Conservation (phyloP, 2,797 vertebrate genomes). For the Neoniphon sammara region DNA sequence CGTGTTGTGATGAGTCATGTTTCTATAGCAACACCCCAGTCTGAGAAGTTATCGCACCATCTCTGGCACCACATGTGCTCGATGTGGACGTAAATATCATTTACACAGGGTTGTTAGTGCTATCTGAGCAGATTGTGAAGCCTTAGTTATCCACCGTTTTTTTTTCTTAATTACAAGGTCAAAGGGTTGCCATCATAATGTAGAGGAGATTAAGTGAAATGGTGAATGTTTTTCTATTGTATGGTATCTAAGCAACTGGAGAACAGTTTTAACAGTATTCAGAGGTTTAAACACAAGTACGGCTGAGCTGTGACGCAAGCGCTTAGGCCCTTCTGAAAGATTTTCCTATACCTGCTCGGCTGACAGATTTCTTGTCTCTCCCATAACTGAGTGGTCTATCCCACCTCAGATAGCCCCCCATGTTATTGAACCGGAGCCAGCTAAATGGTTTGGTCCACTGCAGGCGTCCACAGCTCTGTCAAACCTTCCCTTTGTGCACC, state of each 20-base stretch:
- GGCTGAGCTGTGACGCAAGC: background rate
- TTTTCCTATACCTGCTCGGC: background rate
- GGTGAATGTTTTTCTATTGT: background rate
- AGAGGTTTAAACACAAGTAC: background rate
- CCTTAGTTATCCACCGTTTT: conserved; percentile 35
- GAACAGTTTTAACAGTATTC: conserved; percentile 1
- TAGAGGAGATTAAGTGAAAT: conserved; percentile 1
- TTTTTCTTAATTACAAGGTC: background rate
- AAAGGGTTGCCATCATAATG: background rate
- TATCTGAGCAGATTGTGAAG: conserved; percentile 29
- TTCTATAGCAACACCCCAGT: conserved; percentile 80
- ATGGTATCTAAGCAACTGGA: conserved; percentile 4
- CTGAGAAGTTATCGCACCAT: conserved; percentile 76
- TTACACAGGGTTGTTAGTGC: conserved; percentile 48
- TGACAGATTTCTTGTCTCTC: conserved; percentile 1
- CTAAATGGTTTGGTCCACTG: conserved; percentile 54
- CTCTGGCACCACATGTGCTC: conserved; percentile 66
- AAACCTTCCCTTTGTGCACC: conserved; percentile 74
- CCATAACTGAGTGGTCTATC: conserved; percentile 8
- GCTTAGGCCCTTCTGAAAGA: background rate
- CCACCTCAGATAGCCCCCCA: conserved; percentile 7
- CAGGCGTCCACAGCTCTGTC: conserved; percentile 75
- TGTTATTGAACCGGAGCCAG: conserved; percentile 40
- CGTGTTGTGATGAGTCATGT: conserved; percentile 82
- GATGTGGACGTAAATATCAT: conserved; percentile 70